Conservation (phyloP, 2,888 invertebrate genomes). For the Nyleta sp. region DNA sequence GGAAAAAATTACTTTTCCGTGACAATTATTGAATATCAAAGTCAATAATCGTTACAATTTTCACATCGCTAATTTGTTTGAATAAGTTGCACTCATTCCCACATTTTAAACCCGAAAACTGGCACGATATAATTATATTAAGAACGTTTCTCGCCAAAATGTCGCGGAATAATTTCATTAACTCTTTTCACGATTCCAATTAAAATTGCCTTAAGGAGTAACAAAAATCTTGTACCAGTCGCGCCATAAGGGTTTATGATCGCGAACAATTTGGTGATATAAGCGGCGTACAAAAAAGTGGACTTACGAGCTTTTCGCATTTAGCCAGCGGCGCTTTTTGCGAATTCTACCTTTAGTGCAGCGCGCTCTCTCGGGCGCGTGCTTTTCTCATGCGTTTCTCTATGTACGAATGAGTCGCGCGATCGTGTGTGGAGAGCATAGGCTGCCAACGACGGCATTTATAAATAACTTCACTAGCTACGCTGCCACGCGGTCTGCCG, state of each 20-base stretch:
- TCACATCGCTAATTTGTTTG: no score
- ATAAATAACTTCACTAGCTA: slow-evolving; percentile 79
- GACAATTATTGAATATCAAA: no score
- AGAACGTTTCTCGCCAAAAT: not conserved
- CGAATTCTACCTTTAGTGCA: slow-evolving; percentile 32
- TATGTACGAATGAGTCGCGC: slow-evolving; percentile 33
- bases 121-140: not conserved
- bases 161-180: slow-evolving; percentile 26
- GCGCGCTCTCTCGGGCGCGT: slow-evolving; percentile 27
- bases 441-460: slow-evolving; percentile 66
- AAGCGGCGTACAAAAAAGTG: slow-evolving; percentile 34
- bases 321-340: slow-evolving; percentile 50
- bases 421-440: slow-evolving; percentile 45
- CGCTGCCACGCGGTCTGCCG: slow-evolving; percentile 82
- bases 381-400: slow-evolving; percentile 30
- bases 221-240: slow-evolving; percentile 3
- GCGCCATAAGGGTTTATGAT: slow-evolving; percentile 13
- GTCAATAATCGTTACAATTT: no score
- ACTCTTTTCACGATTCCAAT: slow-evolving; percentile 12
- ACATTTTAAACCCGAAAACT: no score
- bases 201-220: slow-evolving; percentile 16
- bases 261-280: slow-evolving; percentile 34
- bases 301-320: slow-evolving; percentile 50
- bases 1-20: no score
- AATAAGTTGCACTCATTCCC: no score